A percentile compares a stretch with the other conserved stretches of the same genome.
These are phyloP conservation scores for Gadus chalcogrammus DNA, from an alignment of 2,113 vertebrate genomes.

Conservation along the genomic window DNA sequence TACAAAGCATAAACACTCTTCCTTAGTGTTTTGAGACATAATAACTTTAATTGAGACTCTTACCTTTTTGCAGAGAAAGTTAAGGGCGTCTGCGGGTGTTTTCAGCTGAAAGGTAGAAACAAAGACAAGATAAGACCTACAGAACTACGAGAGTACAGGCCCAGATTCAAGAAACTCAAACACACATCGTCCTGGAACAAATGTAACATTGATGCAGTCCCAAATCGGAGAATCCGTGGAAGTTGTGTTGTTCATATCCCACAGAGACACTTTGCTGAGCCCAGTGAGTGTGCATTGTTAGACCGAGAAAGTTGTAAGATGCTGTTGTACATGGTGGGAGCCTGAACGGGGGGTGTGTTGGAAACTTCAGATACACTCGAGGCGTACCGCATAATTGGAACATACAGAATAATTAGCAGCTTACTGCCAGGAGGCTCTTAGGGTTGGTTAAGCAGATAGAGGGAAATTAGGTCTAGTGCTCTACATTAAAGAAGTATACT, in stretches of 20 bases:
- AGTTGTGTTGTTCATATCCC: neutral
- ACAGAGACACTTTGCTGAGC: neutral
- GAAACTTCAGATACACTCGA: constrained; percentile 11
- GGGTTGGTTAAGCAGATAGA: constrained; percentile 20
- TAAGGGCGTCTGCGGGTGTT: constrained; percentile 55
- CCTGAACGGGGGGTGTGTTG: neutral
- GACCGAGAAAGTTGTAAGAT: constrained; percentile 6
- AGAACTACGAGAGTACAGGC: neutral
- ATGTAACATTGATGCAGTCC: neutral
- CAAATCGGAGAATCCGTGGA: neutral
- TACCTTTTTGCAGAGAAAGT: constrained; percentile 60
- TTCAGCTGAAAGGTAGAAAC: constrained; percentile 56
- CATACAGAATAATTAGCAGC: constrained; percentile 14
- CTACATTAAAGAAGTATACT: no score
- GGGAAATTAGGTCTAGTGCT: constrained; percentile 8
- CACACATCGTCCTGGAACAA: neutral
- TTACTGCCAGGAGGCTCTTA: constrained; percentile 5
- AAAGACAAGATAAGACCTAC: constrained; percentile 3
- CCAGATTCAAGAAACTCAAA: no score
- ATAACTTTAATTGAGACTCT: constrained; percentile 11
- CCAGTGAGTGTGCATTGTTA: neutral
- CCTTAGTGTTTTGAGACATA: no score
- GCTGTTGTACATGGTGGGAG: neutral
- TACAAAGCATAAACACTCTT: no score
- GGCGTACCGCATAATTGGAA: constrained; percentile 13